Base-by-base conservation (phyloP, 2,113 vertebrate genomes). In the Passer montanus region DNA sequence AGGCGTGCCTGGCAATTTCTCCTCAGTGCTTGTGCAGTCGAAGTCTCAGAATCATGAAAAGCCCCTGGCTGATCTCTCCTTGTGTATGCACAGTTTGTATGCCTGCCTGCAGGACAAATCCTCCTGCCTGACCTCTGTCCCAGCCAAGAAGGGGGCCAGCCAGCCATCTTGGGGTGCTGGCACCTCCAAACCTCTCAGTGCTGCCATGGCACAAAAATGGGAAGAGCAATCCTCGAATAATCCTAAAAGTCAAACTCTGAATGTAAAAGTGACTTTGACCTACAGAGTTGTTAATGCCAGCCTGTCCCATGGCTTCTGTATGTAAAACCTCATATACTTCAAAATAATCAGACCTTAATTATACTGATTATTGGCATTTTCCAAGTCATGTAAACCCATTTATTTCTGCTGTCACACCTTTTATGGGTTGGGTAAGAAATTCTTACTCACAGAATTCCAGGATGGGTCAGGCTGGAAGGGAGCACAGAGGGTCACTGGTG, bases 51-150 rank as follows among this genome's bases (percentile, higher is more conserved):
- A 55, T 79, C 72, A 90, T 41, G 28, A 43, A 21, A 59, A 82
- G 59, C 84, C 62, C 70, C 82, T 93, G 94, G 94, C 75, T 94
- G 85, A 88, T 90, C 85, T 84, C 55, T 77, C 72, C 62, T 23
- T 41, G 68, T 55, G 43, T 8, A 37, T 77, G 82, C 87, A 86
- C 41, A 78, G 17, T 63, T 72, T 88, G 52, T 59, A 44, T 86
- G 75, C 58, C 70, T 87, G 70, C 67, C 84, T 80, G 7, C 27
- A 46, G 56, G 39, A 94, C 21, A 88, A 75, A 13, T 70, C 43
- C 55, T 80, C 50, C 19, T 31, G 50, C 47, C 82, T 88, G 50
- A 60, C 62, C 39, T 56, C 63, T 3, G 2, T 46, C 47, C 35
- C 27, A 83, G 55, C 44, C 66, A 37, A 59, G 52, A 81, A 68